Base-by-base conservation (phyloP, 1,140 invertebrate species). In the Augochlora pura region DNA sequence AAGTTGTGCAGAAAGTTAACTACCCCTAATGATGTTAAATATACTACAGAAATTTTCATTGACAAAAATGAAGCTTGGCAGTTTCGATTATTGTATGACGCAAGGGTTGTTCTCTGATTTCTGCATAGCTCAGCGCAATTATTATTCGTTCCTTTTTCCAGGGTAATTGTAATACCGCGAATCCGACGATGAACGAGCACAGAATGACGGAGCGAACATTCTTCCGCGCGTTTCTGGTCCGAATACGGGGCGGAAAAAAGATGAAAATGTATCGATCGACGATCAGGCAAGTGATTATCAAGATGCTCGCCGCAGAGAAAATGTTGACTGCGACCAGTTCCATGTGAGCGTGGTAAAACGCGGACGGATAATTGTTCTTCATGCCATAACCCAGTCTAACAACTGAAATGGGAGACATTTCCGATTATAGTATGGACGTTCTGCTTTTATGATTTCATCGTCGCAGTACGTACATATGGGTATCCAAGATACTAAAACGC, bases 271-370 rank as follows among this genome's bases (percentile, higher is more conserved):
- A 84, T 76, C 82, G 77, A 71, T 84, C 83, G 25, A 84, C 62
- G 57, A 84, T 84, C 62, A 84, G 71, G 21, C 82, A 84, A 39
- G 78, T 70, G 82, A 84, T 84, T 27, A 84, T 84, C 25, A 83
- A 80, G 62, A 84, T 60, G 46, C 66, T 76, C 14, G 83, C 82
- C 23, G 57, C 59, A 42, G 83, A 68, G 12, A 84, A 84, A 1
- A 67, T 74, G 27, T 84, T 84, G 5, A 84, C 38, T n/a, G 69
- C 27, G 54, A 80, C 83, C 27, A 84, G 62, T 14, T 84, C 83
- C 16, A 84, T 32, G 42, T 84, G 67, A 49, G 83, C 83, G 27
- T 84, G 39, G 21, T 84, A 84, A 42, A 84, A 84, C 21, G 59
- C 83, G n/a, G 82, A 76, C 8, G 77, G 71, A 18, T 84, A 84